Conservation (phyloP, 1,140 invertebrate species). For the Penaeus vannamei region DNA sequence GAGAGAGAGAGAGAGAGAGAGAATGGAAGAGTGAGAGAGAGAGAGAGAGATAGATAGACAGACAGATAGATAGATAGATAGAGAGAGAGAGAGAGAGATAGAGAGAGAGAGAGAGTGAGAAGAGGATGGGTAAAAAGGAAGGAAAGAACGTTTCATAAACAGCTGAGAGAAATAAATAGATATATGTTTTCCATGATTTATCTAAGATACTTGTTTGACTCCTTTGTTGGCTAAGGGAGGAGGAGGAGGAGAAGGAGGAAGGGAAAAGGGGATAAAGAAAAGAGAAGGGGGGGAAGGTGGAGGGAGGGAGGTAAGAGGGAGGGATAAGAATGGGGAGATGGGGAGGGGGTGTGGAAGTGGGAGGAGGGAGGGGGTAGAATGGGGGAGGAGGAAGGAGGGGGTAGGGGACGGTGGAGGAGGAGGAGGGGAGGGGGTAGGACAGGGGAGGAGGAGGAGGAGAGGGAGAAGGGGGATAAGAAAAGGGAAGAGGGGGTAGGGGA, state of each 20-base stretch:
- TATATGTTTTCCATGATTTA: background rate
- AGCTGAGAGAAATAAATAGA: constrained; percentile 1
- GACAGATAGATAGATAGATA: constrained; percentile 23
- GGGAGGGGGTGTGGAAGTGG: background rate
- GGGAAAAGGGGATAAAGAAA: background rate
- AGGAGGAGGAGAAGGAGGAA: constrained; percentile 19
- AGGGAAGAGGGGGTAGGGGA: background rate
- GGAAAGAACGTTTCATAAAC: background rate
- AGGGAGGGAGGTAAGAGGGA: background rate
- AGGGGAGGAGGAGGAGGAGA: background rate
- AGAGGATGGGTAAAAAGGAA: background rate
- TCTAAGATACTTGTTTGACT: too few species aligned
- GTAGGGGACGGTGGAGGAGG: background rate
- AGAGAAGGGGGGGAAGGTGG: background rate
- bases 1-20: constrained; percentile 4
- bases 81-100: constrained; percentile 17
- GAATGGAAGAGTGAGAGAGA: too few species aligned
- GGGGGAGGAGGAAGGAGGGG: background rate
- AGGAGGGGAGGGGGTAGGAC: background rate
- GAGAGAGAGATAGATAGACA: too few species aligned
- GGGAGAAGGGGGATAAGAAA: background rate
- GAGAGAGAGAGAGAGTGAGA: background rate
- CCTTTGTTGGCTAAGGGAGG: background rate
- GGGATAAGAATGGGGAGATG: background rate
- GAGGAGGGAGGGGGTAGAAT: background rate